Conservation (phyloP, 2,888 invertebrate genomes). For the Dyspetes luteomarginatus region DNA sequence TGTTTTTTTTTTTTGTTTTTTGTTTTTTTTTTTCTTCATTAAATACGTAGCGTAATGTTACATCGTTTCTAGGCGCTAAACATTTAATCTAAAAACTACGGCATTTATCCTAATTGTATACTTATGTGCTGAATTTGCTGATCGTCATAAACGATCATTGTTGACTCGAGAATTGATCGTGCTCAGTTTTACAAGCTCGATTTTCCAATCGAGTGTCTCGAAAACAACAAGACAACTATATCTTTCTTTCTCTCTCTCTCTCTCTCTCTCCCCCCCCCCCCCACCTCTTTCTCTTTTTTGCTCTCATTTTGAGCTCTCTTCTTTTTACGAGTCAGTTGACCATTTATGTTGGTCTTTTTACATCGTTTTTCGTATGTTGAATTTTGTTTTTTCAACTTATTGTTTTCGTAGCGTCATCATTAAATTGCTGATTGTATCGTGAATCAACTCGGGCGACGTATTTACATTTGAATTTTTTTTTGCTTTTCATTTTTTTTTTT, state of each 20-base stretch:
- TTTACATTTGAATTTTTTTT: slow-evolving; percentile 79
- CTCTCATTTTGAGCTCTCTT: slow-evolving; percentile 22
- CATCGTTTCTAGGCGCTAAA: slow-evolving; percentile 82
- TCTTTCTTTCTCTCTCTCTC: slow-evolving; percentile 39
- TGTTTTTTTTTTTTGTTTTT: slow-evolving; percentile 60
- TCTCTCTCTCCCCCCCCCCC: slow-evolving; percentile 20
- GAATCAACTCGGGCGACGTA: slow-evolving; percentile 79
- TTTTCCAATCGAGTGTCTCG: slow-evolving; percentile 54
- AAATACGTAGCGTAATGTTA: slow-evolving; percentile 83
- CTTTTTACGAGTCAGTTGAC: slow-evolving; percentile 33
- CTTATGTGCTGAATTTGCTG: slow-evolving; percentile 80
- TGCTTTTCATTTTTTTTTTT: too few relatives aligned
- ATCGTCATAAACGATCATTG: slow-evolving; percentile 73
- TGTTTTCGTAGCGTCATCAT: slow-evolving; percentile 71
- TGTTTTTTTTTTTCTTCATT: slow-evolving; percentile 71
- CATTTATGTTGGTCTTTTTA: slow-evolving; percentile 58
- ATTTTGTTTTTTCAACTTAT: neutral
- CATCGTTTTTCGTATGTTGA: neutral
- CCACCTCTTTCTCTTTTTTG: slow-evolving; percentile 48
- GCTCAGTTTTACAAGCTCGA: slow-evolving; percentile 66
- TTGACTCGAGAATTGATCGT: slow-evolving; percentile 76
- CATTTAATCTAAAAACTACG: slow-evolving; percentile 82
- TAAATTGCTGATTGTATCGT: slow-evolving; percentile 81
- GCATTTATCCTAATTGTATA: slow-evolving; percentile 82
- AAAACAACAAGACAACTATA: slow-evolving; percentile 67